Base-by-base conservation (phyloP, 2,113 vertebrate genomes). In the Ictidomys tridecemlineatus region DNA sequence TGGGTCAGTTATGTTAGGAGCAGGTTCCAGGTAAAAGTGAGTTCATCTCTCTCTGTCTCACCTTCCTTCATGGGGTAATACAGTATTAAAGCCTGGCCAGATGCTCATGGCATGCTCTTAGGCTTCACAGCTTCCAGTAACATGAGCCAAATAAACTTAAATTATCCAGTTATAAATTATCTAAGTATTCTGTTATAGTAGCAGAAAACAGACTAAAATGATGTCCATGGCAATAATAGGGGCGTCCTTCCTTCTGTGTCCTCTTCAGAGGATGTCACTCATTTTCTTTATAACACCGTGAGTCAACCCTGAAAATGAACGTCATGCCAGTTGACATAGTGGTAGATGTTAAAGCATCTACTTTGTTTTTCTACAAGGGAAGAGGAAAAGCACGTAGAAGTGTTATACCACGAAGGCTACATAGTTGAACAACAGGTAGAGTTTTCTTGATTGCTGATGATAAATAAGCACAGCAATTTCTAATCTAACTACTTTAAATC, bases 201-300 rank as follows among this genome's bases (percentile, higher is more conserved):
- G 28, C 8, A 42, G n/a, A 77, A 26, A 22, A 18, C 22, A 85
- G 72, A 67, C 7, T 28, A 74, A 37, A 39, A 16, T 11, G 4
- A 4, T 63, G n/a, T 83, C 10, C 88, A 9, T 28, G 79, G 91
- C 24, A 69, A 58, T n/a, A 83, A 39, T 14, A n/a, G 37, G 32
- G 85, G n/a, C 10, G 42, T 61, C 37, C 13, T 61, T 72, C 5
- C 39, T 30, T 28, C 13, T 79, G n/a, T 70, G 20, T 51, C 63
- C 37, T 73, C 7, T 51, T 34, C 28, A 83, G 20, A 95, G 72
- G 30, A 84, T 90, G 87, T 70, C 85, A 91, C 94, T 85, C 87
- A 82, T 93, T 98, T 96, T 93, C 39, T 93, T 70, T 83, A 85
- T 32, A 93, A 39, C 4, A 73, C 42, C 39, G 20, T 82, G 3